Conservation (phyloP, 1,140 invertebrate species). For the Lethrus apterus region DNA sequence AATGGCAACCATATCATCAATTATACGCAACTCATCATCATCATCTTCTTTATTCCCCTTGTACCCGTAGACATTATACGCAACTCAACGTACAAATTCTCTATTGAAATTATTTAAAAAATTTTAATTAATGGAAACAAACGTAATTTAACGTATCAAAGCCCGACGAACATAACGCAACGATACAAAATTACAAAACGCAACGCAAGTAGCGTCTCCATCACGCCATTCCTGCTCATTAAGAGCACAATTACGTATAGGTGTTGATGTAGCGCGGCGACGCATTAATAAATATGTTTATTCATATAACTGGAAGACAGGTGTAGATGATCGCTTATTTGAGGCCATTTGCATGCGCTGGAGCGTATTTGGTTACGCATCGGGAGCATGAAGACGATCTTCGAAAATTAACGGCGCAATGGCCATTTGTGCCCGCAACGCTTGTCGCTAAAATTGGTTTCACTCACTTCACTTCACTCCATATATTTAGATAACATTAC, state of each 20-base stretch:
- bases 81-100: too few species aligned
- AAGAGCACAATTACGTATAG: background rate
- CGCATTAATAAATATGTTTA: constrained; percentile 5
- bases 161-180: too few species aligned
- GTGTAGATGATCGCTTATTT: constrained; percentile 8
- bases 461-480: too few species aligned
- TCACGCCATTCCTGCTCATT: background rate
- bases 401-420: constrained; percentile 3
- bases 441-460: background rate
- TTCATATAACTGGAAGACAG: constrained; percentile 13
- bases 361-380: constrained; percentile 13
- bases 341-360: constrained; percentile 7
- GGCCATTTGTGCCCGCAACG: background rate
- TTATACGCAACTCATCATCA: too few species aligned
- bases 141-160: too few species aligned
- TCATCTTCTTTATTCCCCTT: too few species aligned
- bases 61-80: too few species aligned
- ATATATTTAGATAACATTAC: too few species aligned
- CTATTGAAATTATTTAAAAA: too few species aligned
- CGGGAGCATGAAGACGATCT: constrained; percentile 2
- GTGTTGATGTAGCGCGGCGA: constrained; percentile 3
- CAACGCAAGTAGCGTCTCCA: background rate
- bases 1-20: too few species aligned
- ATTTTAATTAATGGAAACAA: too few species aligned
- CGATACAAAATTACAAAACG: too few species aligned